Evolutionary conservation across 2,888 invertebrate genomes (phyloP), one percentile per base, ranked within the genome.

Genomic region (Mythimna vitellina): DNA sequence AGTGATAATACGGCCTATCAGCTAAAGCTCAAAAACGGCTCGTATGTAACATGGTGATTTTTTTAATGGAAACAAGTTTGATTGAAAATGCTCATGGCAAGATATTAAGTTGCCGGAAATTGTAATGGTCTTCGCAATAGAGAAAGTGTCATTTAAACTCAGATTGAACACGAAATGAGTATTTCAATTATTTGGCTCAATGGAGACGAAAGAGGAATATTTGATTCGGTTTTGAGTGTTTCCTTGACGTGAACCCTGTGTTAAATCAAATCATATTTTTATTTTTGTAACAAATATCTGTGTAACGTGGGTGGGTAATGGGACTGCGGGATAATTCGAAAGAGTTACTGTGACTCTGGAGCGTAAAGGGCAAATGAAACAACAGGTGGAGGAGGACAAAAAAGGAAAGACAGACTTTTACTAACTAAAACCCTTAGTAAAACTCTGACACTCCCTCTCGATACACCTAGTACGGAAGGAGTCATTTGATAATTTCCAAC

Each of bases 51-150:
- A 75, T 32, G 20, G 56, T 29, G 35, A 64, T 56, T 71, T 73
- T 61, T 54, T 68, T 8, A 72, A 81, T 73, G n/a, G 46, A 51
- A 76, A 80, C 68, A 12, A 63, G 68, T 70, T 77, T 70, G 22
- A 46, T 60, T 29, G 7, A 53, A 64, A 68, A 35, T 32, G 25
- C 53, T 65, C 60, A 58, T n/a, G 38, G 46, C 57, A 25, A 67
- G 64, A 29, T 76, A 67, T 75, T 75, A 66, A n/a, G 46, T 14
- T 53, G 38, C 76, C 70, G 81, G 66, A 80, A 67, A 66, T 67
- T 67, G 63, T 70, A 70, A 65, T 73, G 29, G 63, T 67, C 6
- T 35, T 49, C 57, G 66, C 70, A 71, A 58, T 49, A 54, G 66
- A 53, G 78, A 80, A 80, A 79, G 71, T 67, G 60, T 62, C 56